Conservation (phyloP, 2,797 vertebrate species). For the Distichodus sexfasciatus region DNA sequence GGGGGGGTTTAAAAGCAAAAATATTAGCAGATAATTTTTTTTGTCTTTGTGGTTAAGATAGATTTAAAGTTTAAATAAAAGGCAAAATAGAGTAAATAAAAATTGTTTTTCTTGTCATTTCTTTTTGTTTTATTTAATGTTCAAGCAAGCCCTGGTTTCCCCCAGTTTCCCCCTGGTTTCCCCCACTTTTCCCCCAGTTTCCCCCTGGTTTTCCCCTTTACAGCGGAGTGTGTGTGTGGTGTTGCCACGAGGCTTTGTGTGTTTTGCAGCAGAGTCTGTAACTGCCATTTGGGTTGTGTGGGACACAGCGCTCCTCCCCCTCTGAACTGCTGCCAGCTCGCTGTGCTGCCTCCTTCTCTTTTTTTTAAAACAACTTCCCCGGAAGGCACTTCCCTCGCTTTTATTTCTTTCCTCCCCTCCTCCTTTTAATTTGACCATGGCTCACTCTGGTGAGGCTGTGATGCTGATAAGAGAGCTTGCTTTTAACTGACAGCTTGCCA, state of each 20-base stretch:
- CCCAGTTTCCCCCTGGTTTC: constrained; percentile 34
- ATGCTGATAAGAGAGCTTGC: constrained; percentile 73
- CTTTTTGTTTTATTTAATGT: constrained; percentile 32
- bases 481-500: constrained; percentile 73
- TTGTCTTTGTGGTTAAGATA: no score
- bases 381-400: constrained; percentile 72
- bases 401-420: constrained; percentile 54
- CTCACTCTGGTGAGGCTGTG: constrained; percentile 73
- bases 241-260: constrained; percentile 80
- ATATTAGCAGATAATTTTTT: background rate
- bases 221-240: constrained; percentile 68
- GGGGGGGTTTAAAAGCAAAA: no score
- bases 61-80: no score
- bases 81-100: no score
- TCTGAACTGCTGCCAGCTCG: constrained; percentile 79
- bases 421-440: constrained; percentile 69
- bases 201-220: constrained; percentile 39
- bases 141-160: constrained; percentile 56
- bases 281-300: constrained; percentile 75
- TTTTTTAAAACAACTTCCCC: constrained; percentile 75
- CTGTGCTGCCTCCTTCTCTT: constrained; percentile 58
- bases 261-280: constrained; percentile 73
- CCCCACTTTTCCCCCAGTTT: constrained; percentile 60
- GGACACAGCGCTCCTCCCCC: constrained; percentile 71
- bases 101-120: constrained; percentile 64